Percentiles rank a stretch among this genome's conserved stretches.
Evolutionary conservation across 1,140 invertebrate species (phyloP).

Genomic region (Acromyrmex heyeri): DNA sequence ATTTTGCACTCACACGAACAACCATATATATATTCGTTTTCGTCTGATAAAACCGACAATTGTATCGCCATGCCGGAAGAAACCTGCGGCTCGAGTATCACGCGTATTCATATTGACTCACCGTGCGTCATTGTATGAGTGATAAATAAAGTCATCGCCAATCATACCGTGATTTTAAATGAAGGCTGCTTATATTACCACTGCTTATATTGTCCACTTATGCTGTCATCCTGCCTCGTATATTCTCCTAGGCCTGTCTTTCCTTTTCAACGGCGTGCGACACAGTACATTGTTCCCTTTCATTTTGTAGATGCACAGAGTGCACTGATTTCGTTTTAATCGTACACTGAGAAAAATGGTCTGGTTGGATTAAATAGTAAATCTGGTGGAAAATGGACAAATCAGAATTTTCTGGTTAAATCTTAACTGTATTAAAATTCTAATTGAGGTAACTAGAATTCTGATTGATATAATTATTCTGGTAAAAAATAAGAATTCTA

Average conservation of each 20-base stretch:
- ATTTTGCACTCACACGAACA: background rate
- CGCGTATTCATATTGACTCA: conserved; percentile 5
- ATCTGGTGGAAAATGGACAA: too few species aligned
- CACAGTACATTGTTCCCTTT: background rate
- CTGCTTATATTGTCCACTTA: background rate
- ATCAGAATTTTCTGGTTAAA: too few species aligned
- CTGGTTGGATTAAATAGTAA: too few species aligned
- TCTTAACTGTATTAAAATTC: too few species aligned
- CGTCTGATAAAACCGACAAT: conserved; percentile 14
- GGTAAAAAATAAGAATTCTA: too few species aligned
- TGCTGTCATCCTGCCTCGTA: background rate
- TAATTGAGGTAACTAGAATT: too few species aligned
- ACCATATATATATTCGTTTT: too few species aligned
- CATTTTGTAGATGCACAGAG: background rate
- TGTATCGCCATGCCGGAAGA: background rate
- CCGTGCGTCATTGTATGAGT: background rate
- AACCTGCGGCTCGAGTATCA: background rate
- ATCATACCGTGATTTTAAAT: conserved; percentile 36
- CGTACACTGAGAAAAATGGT: too few species aligned
- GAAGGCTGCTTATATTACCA: conserved; percentile 31
- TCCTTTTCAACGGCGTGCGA: background rate
- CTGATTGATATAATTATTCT: too few species aligned
- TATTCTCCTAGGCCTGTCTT: background rate
- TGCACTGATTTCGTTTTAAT: conserved; percentile 5
- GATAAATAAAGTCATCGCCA: conserved; percentile 40